A percentile compares a stretch with the other conserved stretches of the same genome.
Conservation (phyloP, 2,797 vertebrate genomes). For the Monodelphis domestica region DNA sequence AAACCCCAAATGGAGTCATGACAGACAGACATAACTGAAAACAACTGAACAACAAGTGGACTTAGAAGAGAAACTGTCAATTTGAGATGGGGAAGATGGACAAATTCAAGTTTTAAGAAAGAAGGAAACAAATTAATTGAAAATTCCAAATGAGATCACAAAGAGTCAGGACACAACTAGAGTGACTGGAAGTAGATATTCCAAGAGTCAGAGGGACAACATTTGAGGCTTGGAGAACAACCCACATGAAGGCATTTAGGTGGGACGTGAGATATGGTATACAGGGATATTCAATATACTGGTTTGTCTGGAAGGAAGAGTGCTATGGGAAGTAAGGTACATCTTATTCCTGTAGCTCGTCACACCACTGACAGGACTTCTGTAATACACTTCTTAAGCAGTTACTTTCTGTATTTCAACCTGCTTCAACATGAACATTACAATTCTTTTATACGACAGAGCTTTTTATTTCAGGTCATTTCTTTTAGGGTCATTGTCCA, state of each 20-base stretch:
- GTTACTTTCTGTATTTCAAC: not conserved
- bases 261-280: not conserved
- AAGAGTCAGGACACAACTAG: too few relatives aligned
- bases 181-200: too few relatives aligned
- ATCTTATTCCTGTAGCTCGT: not conserved
- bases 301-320: not conserved
- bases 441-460: conserved; percentile 9
- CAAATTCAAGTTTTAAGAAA: too few relatives aligned
- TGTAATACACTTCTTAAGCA: conserved; percentile 7
- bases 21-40: too few relatives aligned
- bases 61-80: too few relatives aligned
- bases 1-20: too few relatives aligned
- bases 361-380: conserved; percentile 17
- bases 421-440: conserved; percentile 10
- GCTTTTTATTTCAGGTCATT: conserved; percentile 24
- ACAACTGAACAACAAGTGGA: too few relatives aligned
- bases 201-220: not conserved
- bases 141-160: too few relatives aligned
- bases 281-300: not conserved
- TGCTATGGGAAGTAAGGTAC: conserved; percentile 11
- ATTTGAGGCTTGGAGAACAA: not conserved
- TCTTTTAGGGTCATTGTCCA: conserved; percentile 9
- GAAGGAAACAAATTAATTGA: too few relatives aligned
- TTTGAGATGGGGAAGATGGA: too few relatives aligned
- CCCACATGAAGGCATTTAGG: not conserved